phyloP scores from a whole-genome alignment of 2,888 invertebrate genomes.

The Smittia aterrima region DNA sequence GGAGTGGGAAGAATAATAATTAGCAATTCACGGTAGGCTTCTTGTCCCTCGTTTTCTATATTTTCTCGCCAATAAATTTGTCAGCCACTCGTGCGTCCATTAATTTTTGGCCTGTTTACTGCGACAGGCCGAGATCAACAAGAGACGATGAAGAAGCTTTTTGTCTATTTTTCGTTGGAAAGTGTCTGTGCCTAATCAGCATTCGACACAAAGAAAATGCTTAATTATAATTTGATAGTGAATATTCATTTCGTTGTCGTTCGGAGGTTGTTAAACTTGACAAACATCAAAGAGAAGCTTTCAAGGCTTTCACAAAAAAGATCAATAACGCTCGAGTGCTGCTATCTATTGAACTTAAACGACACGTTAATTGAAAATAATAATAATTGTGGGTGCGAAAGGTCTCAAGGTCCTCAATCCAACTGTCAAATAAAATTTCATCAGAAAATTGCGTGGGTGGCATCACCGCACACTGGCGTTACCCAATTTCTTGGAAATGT shows the following conservation, averaged over 20 bases:
- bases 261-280: neutral
- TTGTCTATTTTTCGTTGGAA: neutral
- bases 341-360: too few relatives aligned
- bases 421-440: too few relatives aligned
- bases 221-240: constrained; percentile 21
- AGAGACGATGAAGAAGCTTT: neutral
- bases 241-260: constrained; percentile 17
- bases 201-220: constrained; percentile 12
- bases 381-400: too few relatives aligned
- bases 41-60: neutral
- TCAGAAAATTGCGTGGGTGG: too few relatives aligned
- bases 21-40: neutral
- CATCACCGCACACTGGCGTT: too few relatives aligned
- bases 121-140: too few relatives aligned
- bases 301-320: neutral
- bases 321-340: too few relatives aligned
- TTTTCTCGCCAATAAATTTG: constrained; percentile 10
- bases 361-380: too few relatives aligned
- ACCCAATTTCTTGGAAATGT: too few relatives aligned
- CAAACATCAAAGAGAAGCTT: neutral
- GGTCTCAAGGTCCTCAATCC: too few relatives aligned
- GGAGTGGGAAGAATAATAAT: neutral
- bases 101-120: neutral
- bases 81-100: neutral
- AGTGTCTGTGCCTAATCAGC: neutral